Percentiles rank a stretch among this genome's conserved stretches.
These are phyloP conservation scores for Thera obeliscata DNA, from an alignment of 2,888 invertebrate genomes.

Conservation along the genomic window DNA sequence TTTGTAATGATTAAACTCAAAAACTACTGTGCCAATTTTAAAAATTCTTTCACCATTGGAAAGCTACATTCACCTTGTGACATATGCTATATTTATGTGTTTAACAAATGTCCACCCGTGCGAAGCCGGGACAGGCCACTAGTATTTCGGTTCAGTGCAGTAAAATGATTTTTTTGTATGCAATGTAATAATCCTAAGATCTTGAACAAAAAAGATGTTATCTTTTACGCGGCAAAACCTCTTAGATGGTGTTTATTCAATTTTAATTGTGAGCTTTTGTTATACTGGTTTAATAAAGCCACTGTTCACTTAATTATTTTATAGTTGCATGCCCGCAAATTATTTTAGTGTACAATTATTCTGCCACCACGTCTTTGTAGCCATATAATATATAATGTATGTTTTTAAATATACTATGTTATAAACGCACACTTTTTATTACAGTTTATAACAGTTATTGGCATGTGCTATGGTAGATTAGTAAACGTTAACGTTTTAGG, in stretches of 20 bases:
- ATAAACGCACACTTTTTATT: constrained; percentile 13
- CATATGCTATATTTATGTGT: no score
- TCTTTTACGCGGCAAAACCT: constrained; percentile 54
- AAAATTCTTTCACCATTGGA: no score
- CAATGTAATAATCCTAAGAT: constrained; percentile 46
- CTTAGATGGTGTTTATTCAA: constrained; percentile 69
- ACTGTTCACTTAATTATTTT: constrained; percentile 63
- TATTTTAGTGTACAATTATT: constrained; percentile 54
- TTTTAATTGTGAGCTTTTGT: constrained; percentile 71
- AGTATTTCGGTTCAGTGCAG: constrained; percentile 19
- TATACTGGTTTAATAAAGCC: constrained; percentile 65
- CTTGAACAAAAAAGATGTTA: constrained; percentile 53
- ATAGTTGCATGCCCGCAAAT: constrained; percentile 58
- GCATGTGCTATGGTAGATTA: neutral
- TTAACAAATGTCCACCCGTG: no score
- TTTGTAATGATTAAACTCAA: no score
- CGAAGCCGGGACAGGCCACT: neutral
- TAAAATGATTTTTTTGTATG: constrained; percentile 46
- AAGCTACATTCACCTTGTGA: no score
- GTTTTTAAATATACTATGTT: constrained; percentile 49
- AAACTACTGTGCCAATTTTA: no score
- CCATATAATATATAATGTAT: constrained; percentile 49
- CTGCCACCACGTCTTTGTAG: constrained; percentile 49
- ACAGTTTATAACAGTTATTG: no score
- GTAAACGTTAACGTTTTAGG: neutral